A percentile compares a stretch with the other conserved stretches of the same genome.
These are phyloP conservation scores for Basileuterus tristriatus DNA, from an alignment of 2,797 vertebrate species.

Conservation along the genomic window DNA sequence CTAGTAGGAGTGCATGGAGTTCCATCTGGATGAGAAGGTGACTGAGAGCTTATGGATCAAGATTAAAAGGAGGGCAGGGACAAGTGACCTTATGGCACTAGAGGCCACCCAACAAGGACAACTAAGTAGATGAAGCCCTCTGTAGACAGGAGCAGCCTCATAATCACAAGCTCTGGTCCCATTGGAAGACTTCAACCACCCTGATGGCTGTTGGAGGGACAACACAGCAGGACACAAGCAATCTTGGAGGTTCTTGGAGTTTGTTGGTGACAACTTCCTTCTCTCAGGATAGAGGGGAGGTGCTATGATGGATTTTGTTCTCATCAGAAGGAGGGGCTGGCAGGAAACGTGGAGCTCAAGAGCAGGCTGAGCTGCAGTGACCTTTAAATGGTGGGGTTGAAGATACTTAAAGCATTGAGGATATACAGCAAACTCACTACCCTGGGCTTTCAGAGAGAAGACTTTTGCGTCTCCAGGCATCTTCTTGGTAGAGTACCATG, in stretches of 20 bases:
- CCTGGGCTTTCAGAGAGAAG: neutral
- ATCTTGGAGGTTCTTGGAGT: neutral
- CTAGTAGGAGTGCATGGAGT: neutral
- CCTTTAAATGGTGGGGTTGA: neutral
- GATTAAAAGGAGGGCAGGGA: neutral
- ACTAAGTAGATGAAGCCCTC: neutral
- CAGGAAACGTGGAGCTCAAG: accelerated
- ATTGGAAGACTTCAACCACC: accelerated
- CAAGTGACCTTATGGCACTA: neutral
- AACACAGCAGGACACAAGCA: neutral
- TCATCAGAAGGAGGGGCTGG: neutral
- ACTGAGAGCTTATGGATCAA: too few species aligned
- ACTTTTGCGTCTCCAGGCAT: too few species aligned
- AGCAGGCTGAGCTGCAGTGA: neutral
- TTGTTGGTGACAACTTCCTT: neutral
- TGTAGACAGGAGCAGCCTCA: neutral
- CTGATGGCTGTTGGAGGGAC: neutral
- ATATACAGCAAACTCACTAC: neutral
- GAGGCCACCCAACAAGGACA: neutral
- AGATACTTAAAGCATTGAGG: neutral
- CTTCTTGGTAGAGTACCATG: neutral
- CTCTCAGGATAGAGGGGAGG: neutral
- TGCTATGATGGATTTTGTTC: neutral
- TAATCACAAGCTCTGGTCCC: accelerated
- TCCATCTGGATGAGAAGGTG: neutral